Conservation (phyloP, 2,113 vertebrate genomes). For the Arenaria interpres region DNA sequence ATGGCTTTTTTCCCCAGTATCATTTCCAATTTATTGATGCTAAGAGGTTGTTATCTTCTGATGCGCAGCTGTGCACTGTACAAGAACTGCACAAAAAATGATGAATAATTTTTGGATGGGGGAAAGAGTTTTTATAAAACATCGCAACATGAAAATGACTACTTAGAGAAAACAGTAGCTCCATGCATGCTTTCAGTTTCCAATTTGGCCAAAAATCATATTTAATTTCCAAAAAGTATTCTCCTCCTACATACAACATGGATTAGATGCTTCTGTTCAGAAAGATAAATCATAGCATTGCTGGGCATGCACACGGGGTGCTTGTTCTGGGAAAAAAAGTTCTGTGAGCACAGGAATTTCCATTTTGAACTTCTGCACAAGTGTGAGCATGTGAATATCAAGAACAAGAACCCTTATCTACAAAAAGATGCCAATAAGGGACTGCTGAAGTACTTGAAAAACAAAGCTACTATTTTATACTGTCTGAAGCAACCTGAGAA, state of each 20-base stretch:
- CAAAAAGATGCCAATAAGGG: background rate
- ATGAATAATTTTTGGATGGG: background rate
- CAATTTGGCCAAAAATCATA: background rate
- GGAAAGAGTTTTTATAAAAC: background rate
- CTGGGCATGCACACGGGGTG: background rate
- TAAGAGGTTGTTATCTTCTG: slow-evolving; percentile 13
- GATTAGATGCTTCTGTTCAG: background rate
- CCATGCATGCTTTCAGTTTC: background rate
- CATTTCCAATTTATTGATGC: slow-evolving; percentile 11
- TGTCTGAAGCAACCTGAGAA: background rate
- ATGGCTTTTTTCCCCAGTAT: background rate
- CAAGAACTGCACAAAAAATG: slow-evolving; percentile 24
- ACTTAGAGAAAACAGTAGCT: background rate
- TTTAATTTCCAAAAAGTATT: background rate
- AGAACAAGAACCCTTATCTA: background rate
- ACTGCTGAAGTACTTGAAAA: background rate
- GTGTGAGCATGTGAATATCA: background rate
- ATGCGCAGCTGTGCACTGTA: background rate
- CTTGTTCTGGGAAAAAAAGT: background rate
- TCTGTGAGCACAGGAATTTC: background rate
- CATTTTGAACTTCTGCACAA: background rate
- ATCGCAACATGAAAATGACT: background rate
- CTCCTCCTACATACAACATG: background rate
- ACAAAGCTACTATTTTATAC: background rate
- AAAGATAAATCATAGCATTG: background rate